These are phyloP conservation scores for Laspeyria flexula DNA, from an alignment of 2,888 invertebrate genomes.

Conservation along the genomic window DNA sequence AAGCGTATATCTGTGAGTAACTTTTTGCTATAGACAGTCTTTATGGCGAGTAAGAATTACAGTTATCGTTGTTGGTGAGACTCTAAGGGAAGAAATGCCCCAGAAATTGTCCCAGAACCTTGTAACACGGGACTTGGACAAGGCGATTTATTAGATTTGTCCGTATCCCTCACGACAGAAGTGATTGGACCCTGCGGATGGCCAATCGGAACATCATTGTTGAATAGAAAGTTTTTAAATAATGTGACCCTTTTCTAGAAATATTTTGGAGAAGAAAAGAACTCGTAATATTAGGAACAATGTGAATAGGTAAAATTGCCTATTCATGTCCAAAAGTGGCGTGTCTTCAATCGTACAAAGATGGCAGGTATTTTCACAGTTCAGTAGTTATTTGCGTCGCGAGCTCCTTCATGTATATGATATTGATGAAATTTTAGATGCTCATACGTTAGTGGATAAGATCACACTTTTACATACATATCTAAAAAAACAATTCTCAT, in stretches of 20 bases:
- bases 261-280: background rate
- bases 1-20: too few species aligned
- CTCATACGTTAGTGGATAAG: too few species aligned
- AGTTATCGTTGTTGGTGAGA: constrained; percentile 12
- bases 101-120: constrained; percentile 19
- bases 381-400: too few species aligned
- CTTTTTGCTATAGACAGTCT: too few species aligned
- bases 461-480: too few species aligned
- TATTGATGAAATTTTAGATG: too few species aligned
- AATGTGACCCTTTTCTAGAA: background rate
- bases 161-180: constrained; percentile 28
- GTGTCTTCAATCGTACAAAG: too few species aligned
- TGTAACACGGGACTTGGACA: constrained; percentile 22
- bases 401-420: too few species aligned
- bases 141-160: constrained; percentile 49
- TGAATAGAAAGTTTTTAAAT: constrained; percentile 7
- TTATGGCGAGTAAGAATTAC: background rate
- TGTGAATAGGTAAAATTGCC: too few species aligned
- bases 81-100: constrained; percentile 14
- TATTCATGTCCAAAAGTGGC: too few species aligned
- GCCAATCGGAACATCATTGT: constrained; percentile 10
- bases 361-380: too few species aligned
- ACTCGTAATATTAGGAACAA: background rate
- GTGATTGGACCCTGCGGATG: constrained; percentile 34
- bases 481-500: too few species aligned